These are phyloP conservation scores for Coelopa pilipes DNA, from an alignment of 2,888 invertebrate species.

Conservation along the genomic window DNA sequence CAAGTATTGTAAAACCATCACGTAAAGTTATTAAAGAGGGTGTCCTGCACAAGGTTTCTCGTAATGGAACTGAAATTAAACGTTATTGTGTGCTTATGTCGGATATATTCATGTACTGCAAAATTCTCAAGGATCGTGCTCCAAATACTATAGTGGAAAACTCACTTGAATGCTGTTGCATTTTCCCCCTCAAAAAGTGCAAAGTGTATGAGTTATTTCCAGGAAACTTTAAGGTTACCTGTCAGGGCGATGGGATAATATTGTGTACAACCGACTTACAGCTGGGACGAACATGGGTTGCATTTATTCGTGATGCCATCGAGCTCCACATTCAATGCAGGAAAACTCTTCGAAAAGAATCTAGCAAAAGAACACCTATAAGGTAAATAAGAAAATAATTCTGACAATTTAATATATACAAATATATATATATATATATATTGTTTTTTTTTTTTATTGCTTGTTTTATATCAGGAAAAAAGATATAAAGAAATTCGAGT, in stretches of 20 bases:
- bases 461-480: conserved; percentile 64
- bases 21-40: conserved; percentile 78
- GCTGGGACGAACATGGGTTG: conserved; percentile 71
- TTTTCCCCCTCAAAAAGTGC: conserved; percentile 78
- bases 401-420: neutral
- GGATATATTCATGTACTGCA: conserved; percentile 80
- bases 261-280: conserved; percentile 70
- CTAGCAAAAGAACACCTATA: conserved; percentile 73
- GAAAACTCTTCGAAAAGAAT: conserved; percentile 73
- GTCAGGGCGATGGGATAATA: conserved; percentile 71
- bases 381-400: conserved; percentile 50
- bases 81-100: conserved; percentile 78
- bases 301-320: conserved; percentile 70
- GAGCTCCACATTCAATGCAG: conserved; percentile 71
- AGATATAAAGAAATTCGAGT: conserved; percentile 69
- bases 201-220: conserved; percentile 71
- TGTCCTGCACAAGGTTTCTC: conserved; percentile 71
- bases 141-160: conserved; percentile 70
- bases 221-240: conserved; percentile 72
- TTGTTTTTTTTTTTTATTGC: neutral
- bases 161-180: conserved; percentile 74
- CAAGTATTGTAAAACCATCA: conserved; percentile 73
- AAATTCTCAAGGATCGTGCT: conserved; percentile 69
- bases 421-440: too few relatives aligned
- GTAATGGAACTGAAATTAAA: conserved; percentile 68